Evolutionary conservation across 2,888 invertebrate genomes (phyloP), one percentile per base, ranked within the genome.

Genomic region (Drosophila recens): DNA sequence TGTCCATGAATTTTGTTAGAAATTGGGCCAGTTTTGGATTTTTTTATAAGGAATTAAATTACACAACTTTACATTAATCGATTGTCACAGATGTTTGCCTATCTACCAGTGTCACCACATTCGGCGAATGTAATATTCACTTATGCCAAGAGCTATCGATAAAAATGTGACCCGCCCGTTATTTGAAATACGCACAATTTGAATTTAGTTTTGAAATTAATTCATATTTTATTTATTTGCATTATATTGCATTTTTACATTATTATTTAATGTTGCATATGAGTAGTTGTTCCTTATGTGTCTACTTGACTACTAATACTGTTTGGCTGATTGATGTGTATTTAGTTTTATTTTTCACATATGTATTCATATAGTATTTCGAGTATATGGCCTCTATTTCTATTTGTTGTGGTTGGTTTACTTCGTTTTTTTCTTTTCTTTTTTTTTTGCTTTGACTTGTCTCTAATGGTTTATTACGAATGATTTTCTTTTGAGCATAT

Each of bases 401-500:
- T 71, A 67, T 64, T 43, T 64, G 52, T 36, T 27, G n/a, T 56
- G 73, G 38, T 33, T 8, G 45, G 13, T 45, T 17, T 53, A 20
- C 11, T 27, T 72, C 53, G 46, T 67, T 63, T 57, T 36, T 75
- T n/a, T n/a, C n/a, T n/a, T n/a, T n/a, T n/a, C n/a, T n/a, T n/a
- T 57, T 27, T 30, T 34, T 75, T 48, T 62, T 67, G 43, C 23
- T 58, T 75, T 46, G 53, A 56, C 40, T 72, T 64, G 77, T 63
- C 59, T 67, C 63, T 72, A 67, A 58, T 62, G 71, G 74, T 71
- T 66, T 79, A 62, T 67, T 53, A 75, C 64, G 54, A 57, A 75
- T 75, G 72, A 78, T 78, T 88, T 86, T 86, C 70, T 75, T 73
- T 88, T 88, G 78, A 81, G 87, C 84, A 84, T 91, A 90, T 90